Evolutionary conservation across 2,888 invertebrate genomes (phyloP), one percentile per base, ranked within the genome.

Genomic region (Creontiades dilutus): DNA sequence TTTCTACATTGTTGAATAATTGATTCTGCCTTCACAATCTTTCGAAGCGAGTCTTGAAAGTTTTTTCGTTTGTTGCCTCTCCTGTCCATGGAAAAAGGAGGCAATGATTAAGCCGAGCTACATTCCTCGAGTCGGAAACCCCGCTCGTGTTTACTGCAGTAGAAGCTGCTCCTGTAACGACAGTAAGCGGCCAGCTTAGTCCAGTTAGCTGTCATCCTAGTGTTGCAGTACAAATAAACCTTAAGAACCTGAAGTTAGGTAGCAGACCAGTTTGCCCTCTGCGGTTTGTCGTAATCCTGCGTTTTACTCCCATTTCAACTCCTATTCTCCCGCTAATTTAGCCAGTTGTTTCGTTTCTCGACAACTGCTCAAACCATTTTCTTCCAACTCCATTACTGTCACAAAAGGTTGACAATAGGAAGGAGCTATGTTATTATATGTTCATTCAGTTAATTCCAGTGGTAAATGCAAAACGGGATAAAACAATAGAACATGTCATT

Each of bases 221-320:
- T 68, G 86, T 86, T 61, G 86, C 68, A 46, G 37, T 68, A 75
- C 86, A 86, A 86, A 86, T 86, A 86, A 86, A 55, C 86, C 55
- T 86, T 48, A 46, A 86, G 55, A 86, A 86, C 78, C 47, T 78
- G 46, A 78, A 55, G 55, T 48, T 52, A 82, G 19, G 27, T 52
- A 48, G 27, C 82, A 48, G 75, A 75, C 86, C 86, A 46, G 75
- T 86, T 75, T 37, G 11, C 75, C 57, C 61, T 23, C 86, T 16
- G 19, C 16, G 46, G 46, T 47, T 86, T 86, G 46, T 75, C 68
- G 86, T 86, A 86, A 86, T 61, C 85, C 61, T 11, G 37, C 85
- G 57, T 85, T 85, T 85, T 61, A 55, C 57, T 28, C 61, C 85
- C 85, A 55, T 85, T 85, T 57, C 85, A 85, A 61, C 85, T 37